A percentile compares a stretch with the other conserved stretches of the same genome.
These are phyloP conservation scores for Ethmia dodecea DNA, from an alignment of 2,888 invertebrate genomes.

Conservation along the genomic window DNA sequence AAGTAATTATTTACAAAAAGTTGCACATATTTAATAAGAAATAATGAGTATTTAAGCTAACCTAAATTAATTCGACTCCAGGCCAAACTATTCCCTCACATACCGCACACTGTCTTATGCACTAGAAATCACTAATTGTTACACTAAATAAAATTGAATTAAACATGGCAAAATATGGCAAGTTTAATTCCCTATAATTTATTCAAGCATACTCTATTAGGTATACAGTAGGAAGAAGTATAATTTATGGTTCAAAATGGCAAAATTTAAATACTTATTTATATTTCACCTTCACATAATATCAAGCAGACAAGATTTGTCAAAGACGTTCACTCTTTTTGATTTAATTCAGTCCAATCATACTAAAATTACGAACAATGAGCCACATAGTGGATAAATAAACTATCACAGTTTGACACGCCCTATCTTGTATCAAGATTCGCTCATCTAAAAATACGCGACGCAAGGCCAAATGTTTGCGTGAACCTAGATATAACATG, in stretches of 20 bases:
- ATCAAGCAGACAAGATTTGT: slow-evolving; percentile 9
- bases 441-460: slow-evolving; percentile 14
- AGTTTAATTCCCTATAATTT: slow-evolving; percentile 55
- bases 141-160: slow-evolving; percentile 34
- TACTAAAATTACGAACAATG: slow-evolving; percentile 9
- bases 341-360: slow-evolving; percentile 4
- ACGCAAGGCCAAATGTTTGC: slow-evolving; percentile 14
- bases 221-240: slow-evolving; percentile 10
- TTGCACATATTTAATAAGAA: slow-evolving; percentile 33
- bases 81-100: slow-evolving; percentile 4
- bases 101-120: not conserved
- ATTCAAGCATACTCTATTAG: slow-evolving; percentile 1
- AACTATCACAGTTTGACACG: slow-evolving; percentile 48
- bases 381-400: slow-evolving; percentile 20
- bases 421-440: slow-evolving; percentile 10
- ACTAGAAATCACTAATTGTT: not conserved
- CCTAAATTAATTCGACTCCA: slow-evolving; percentile 19
- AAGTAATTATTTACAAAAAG: slow-evolving; percentile 31
- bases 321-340: too few species aligned
- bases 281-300: slow-evolving; percentile 21
- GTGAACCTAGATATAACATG: slow-evolving; percentile 12
- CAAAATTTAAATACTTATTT: slow-evolving; percentile 26
- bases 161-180: slow-evolving; percentile 71
- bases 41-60: slow-evolving; percentile 29
- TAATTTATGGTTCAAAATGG: slow-evolving; percentile 24